Conservation (phyloP, 2,888 invertebrate species). For the Andrena minutula region DNA sequence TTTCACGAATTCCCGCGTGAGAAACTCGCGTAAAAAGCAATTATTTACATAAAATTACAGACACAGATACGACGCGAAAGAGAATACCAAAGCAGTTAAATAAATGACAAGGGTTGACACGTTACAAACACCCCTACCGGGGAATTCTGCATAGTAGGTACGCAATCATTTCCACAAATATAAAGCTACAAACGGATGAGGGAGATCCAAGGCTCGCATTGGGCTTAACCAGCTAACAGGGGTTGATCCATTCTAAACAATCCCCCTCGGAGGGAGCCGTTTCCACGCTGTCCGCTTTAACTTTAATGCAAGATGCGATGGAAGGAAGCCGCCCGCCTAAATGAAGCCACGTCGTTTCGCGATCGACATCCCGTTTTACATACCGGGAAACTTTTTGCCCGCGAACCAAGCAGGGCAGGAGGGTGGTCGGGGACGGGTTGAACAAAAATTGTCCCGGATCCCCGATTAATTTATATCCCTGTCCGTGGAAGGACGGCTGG, state of each 20-base stretch:
- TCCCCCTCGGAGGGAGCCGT: background rate
- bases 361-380: slow-evolving; percentile 50
- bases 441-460: slow-evolving; percentile 44
- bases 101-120: slow-evolving; percentile 7
- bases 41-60: slow-evolving; percentile 4
- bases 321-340: slow-evolving; percentile 15
- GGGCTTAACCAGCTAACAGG: background rate
- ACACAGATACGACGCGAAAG: background rate
- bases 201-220: background rate
- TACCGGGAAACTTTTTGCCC: slow-evolving; percentile 45
- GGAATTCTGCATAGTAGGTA: background rate
- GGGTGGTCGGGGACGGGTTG: background rate
- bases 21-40: background rate
- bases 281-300: slow-evolving; percentile 15
- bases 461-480: slow-evolving; percentile 64
- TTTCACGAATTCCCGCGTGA: background rate
- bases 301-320: slow-evolving; percentile 29
- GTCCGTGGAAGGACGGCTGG: slow-evolving; percentile 14
- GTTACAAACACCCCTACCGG: background rate
- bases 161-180: background rate
- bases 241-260: slow-evolving; percentile 4
- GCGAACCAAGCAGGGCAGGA: background rate
- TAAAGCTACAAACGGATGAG: background rate
- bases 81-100: background rate
- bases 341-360: slow-evolving; percentile 34